These are phyloP conservation scores for Chloroclysta siterata DNA, from an alignment of 2,888 invertebrate genomes.

Conservation along the genomic window DNA sequence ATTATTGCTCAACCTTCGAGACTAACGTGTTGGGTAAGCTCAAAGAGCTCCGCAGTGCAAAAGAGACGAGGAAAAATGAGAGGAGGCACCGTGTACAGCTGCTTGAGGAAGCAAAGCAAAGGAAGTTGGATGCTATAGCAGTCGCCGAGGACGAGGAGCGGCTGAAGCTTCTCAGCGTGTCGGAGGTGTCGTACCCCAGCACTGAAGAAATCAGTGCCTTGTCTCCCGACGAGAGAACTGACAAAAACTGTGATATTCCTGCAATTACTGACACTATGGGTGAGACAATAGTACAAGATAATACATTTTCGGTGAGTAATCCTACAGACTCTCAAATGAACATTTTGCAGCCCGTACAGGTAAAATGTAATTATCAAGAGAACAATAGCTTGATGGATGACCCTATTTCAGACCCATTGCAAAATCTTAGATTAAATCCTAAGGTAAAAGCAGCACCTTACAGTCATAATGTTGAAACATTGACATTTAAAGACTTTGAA, in stretches of 20 bases:
- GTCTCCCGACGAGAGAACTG: slow-evolving; percentile 79
- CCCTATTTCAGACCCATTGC: slow-evolving; percentile 69
- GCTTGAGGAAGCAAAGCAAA: slow-evolving; percentile 84
- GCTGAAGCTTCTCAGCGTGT: slow-evolving; percentile 83
- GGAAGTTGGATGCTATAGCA: slow-evolving; percentile 80
- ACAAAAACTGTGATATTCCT: slow-evolving; percentile 66
- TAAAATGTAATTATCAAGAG: slow-evolving; percentile 66
- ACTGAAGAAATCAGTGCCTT: slow-evolving; percentile 84
- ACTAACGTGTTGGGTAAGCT: slow-evolving; percentile 89
- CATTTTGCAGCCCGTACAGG: slow-evolving; percentile 77
- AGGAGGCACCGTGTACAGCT: slow-evolving; percentile 86
- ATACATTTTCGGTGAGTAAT: slow-evolving; percentile 51
- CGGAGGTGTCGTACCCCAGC: slow-evolving; percentile 86
- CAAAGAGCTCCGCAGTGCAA: slow-evolving; percentile 88
- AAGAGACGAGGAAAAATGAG: slow-evolving; percentile 86
- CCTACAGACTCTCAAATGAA: slow-evolving; percentile 62
- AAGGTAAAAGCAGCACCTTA: slow-evolving; percentile 66
- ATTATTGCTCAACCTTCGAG: slow-evolving; percentile 90
- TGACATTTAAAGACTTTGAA: slow-evolving; percentile 92
- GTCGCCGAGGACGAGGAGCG: slow-evolving; percentile 79
- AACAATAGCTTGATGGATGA: slow-evolving; percentile 73
- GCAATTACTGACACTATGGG: slow-evolving; percentile 55
- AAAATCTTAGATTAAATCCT: slow-evolving; percentile 65
- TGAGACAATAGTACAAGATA: slow-evolving; percentile 50
- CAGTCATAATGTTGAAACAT: slow-evolving; percentile 70